Conservation (phyloP, 2,113 vertebrate species). For the Pachypanchax playfairii region DNA sequence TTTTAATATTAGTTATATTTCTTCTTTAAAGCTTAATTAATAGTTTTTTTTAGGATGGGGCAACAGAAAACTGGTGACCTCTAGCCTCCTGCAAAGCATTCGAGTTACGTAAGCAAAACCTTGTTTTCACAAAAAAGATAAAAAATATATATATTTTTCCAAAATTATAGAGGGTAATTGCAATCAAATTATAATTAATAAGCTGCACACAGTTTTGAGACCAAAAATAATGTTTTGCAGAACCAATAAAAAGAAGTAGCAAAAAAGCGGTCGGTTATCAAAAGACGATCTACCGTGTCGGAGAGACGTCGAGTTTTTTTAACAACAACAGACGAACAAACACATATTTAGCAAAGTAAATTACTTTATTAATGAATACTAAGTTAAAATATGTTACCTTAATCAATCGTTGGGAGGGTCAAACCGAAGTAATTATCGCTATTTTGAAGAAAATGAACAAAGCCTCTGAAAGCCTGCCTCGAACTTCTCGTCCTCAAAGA, state of each 20-base stretch:
- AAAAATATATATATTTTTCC: no score
- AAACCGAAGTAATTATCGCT: neutral
- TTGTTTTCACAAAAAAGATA: no score
- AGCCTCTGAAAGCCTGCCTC: neutral
- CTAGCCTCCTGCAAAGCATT: neutral
- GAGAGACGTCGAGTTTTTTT: conserved; percentile 16
- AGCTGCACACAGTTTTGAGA: neutral
- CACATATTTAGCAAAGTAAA: neutral
- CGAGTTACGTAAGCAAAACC: neutral
- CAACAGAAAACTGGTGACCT: neutral
- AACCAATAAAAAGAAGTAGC: neutral
- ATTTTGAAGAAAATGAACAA: conserved; percentile 7
- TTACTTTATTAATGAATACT: no score
- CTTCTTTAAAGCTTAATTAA: no score
- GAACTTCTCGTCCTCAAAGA: conserved; percentile 38
- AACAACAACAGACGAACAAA: conserved; percentile 30
- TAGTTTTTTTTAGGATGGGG: no score
- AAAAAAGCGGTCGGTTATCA: neutral
- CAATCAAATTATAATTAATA: no score
- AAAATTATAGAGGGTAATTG: no score
- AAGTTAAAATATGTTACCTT: conserved; percentile 24
- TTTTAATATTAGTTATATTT: no score
- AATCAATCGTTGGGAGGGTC: neutral
- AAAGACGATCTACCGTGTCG: conserved; percentile 18
- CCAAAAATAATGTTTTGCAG: neutral